Evolutionary conservation across 2,113 vertebrate genomes (phyloP).

Genomic region (Varanus komodoensis): DNA sequence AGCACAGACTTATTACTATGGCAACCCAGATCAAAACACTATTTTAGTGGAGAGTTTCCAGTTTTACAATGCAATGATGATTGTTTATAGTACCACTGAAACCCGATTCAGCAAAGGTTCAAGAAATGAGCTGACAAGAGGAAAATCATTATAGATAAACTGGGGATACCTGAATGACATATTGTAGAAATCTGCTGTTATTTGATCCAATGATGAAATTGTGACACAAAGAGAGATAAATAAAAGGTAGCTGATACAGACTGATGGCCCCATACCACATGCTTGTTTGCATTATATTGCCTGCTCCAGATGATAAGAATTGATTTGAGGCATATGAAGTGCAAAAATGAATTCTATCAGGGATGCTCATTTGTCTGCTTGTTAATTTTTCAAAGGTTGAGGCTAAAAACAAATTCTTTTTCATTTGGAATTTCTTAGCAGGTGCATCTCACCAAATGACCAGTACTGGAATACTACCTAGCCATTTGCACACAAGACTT

Average conservation of each 20-base stretch:
- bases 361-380: constrained; percentile 42
- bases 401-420: constrained; percentile 16
- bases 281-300: constrained; percentile 54
- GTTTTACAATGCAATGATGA: constrained; percentile 96
- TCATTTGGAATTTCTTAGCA: constrained; percentile 55
- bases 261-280: constrained; percentile 48
- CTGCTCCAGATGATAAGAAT: constrained; percentile 51
- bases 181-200: constrained; percentile 79
- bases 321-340: constrained; percentile 45
- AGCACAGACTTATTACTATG: constrained; percentile 94
- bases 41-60: constrained; percentile 94
- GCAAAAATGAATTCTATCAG: constrained; percentile 42
- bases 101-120: constrained; percentile 85
- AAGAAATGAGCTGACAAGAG: constrained; percentile 88
- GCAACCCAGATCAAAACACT: constrained; percentile 95
- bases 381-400: constrained; percentile 48
- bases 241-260: constrained; percentile 63
- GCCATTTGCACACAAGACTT: not conserved
- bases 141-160: constrained; percentile 87
- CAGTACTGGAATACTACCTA: not conserved
- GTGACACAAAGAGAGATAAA: constrained; percentile 75
- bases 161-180: constrained; percentile 81
- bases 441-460: constrained; percentile 28
- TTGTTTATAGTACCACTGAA: constrained; percentile 93
- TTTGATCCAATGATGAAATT: constrained; percentile 81